Evolutionary conservation across 2,888 invertebrate genomes (phyloP), one percentile per base, ranked within the genome.

Genomic region (Latheticus oryzae): DNA sequence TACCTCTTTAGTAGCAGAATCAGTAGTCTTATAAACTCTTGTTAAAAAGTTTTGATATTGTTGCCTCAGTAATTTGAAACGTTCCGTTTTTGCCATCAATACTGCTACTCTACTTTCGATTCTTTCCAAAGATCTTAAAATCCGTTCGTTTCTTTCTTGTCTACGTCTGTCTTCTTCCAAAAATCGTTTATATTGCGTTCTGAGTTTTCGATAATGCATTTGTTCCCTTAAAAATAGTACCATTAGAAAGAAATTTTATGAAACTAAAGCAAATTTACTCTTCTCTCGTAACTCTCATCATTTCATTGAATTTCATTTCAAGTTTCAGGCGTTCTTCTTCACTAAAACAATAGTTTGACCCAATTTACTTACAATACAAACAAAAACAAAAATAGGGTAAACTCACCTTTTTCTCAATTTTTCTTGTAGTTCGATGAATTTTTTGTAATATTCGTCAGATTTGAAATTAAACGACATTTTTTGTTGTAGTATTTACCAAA

Each of bases 81-180:
- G 77, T 65, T 85, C 83, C 15, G 85, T 85, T 76, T 85, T 84
- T 1, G 84, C 82, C 12, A 82, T 80, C 70, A 86, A 79, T 63
- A 79, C 75, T 17, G 81, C 77, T 13, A 86, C 81, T 62, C 83
- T 80, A 61, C 79, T 81, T 73, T 86, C 86, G 55, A 86, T 82
- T 15, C 80, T 79, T 66, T 86, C 85, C 65, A 87, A 73, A 65
- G 82, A 78, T 55, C 81, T 80, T 15, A 85, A 75, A 53, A 87
- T 78, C 67, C 80, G 80, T 62, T 83, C 82, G 71, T 86, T 87
- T 19, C 86, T 80, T 64, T 85, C 83, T 60, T 84, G 84, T 32
- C 85, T 80, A 24, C 78, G 76, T 40, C 79, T 76, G 65, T 86
- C 85, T 63, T 86, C 85, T 62, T 86, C 85, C 52, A 86, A 69